Evolutionary conservation across 1,140 invertebrate genomes (phyloP).

Genomic region (Agrilus planipennis): DNA sequence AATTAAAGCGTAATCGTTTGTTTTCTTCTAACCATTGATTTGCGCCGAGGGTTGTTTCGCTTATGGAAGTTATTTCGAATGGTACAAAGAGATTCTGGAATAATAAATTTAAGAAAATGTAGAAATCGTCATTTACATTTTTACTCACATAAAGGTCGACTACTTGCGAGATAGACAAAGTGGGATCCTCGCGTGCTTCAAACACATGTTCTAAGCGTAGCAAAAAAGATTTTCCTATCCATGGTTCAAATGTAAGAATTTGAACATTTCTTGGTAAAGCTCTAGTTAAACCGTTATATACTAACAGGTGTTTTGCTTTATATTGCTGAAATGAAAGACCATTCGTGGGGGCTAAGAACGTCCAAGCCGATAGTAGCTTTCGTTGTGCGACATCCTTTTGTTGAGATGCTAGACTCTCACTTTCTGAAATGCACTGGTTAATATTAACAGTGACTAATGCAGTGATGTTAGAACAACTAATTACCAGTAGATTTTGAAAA

Average conservation of each 20-base stretch:
- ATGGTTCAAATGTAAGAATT: constrained; percentile 79
- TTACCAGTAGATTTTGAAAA: constrained; percentile 6
- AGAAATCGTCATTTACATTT: too few species aligned
- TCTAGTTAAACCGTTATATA: constrained; percentile 22
- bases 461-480: background rate
- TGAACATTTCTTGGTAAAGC: constrained; percentile 67
- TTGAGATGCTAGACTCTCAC: constrained; percentile 13
- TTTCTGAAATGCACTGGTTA: background rate
- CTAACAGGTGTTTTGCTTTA: constrained; percentile 24
- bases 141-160: constrained; percentile 44
- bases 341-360: constrained; percentile 33
- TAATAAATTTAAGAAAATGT: too few species aligned
- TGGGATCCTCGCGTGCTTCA: constrained; percentile 55
- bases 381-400: constrained; percentile 28
- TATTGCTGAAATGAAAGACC: constrained; percentile 33
- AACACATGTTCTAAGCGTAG: constrained; percentile 81
- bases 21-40: constrained; percentile 8
- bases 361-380: constrained; percentile 35
- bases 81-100: constrained; percentile 7
- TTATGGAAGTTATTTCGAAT: constrained; percentile 10
- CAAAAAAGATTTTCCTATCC: constrained; percentile 54
- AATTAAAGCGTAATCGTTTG: too few species aligned
- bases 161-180: constrained; percentile 43
- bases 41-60: constrained; percentile 9
- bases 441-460: too few species aligned